Base-by-base conservation (phyloP, 2,797 vertebrate genomes). In the Clarias laeviceps region DNA sequence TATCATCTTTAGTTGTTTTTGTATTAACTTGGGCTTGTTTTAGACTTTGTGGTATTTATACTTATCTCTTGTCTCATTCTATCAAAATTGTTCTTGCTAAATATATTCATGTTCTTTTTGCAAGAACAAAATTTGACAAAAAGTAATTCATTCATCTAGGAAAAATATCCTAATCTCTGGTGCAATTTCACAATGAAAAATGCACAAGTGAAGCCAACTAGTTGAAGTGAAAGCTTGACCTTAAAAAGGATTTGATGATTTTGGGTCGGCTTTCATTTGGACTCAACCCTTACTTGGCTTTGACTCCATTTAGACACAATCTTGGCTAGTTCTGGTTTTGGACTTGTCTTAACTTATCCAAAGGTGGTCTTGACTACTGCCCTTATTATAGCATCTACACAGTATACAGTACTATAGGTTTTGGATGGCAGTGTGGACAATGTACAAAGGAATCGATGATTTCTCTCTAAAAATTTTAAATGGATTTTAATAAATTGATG, bases 301-400 rank as follows among this genome's bases (percentile, higher is more conserved):
- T 3, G 1, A 29, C 24, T 3, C 2, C 24, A 18, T 74, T 74
- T 54, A 54, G 18, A 54, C 45, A 29, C n/a, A 54, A 18, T 74
- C 72, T 74, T 74, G 72, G 72, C 45, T 18, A 56, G 72, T 54
- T n/a, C n/a, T 74, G 72, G 2, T 74, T 18, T 74, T 27, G 69
- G 69, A 72, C 34, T 24, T 22, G 1, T 69, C 20, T 70, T 70
- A 20, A 37, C 22, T 24, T 70, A 37, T 6, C 34, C 68, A 22
- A 4, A 24, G 68, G 20, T 70, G 8, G 68, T 24, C 34, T 70
- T 70, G 37, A 70, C 37, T n/a, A 24, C 69, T 70, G 20, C 37
- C 11, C 12, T 54, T 50, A 50, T 50, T n/a, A 54, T 73, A 73
- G 7, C 40, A 73, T 27, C 45, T 50, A 50, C 45, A 54, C 1